Base-by-base conservation (phyloP, 1,140 invertebrate genomes). In the Micrasema longulum region DNA sequence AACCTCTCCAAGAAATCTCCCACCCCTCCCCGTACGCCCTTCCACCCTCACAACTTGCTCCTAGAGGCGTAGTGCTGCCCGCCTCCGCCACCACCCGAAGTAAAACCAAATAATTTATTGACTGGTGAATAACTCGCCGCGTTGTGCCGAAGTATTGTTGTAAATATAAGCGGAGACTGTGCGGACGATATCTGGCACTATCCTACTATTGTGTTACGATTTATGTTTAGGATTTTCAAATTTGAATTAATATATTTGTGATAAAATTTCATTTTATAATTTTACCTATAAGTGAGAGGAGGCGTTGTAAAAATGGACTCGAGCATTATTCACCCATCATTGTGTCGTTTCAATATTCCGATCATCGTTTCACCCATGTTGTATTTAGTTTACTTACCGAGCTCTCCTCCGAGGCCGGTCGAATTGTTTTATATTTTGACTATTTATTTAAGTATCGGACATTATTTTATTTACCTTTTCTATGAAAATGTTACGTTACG, bases 1-100 rank as follows among this genome's bases (percentile, higher is more conserved):
- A 95, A 95, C 85, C 87, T 95, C 60, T 95, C 93, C 77, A 95
- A 95, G 84, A 95, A 95, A 81, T 93, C 93, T 70, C 92, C 93
- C 69, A 92, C 92, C 76, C 92, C 93, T 73, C 90, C 90, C 70
- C 90, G 72, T 16, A 73, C 76, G 38, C 78, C 83, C 77, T 79
- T 79, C 81, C 76, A 83, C 74, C 83, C 86, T 82, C 86, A 85
- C 83, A 83, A 82, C 74, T 85, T 86, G 74, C 85, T 87, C 84
- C 75, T 88, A 78, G 86, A 87, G 79, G 87, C 87, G 85, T 88
- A 87, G 87, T 81, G 76, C 75, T 76, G 79, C 81, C 81, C 80
- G 76, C 80, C 82, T 41, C 55, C 55, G 12, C 76, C 79, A 80
- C 81, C 80, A 31, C 77, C 81, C 81, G 80, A 55, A 41, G 57